Evolutionary conservation across 2,113 vertebrate genomes (phyloP).

Genomic region (Opisthocomus hoazin): DNA sequence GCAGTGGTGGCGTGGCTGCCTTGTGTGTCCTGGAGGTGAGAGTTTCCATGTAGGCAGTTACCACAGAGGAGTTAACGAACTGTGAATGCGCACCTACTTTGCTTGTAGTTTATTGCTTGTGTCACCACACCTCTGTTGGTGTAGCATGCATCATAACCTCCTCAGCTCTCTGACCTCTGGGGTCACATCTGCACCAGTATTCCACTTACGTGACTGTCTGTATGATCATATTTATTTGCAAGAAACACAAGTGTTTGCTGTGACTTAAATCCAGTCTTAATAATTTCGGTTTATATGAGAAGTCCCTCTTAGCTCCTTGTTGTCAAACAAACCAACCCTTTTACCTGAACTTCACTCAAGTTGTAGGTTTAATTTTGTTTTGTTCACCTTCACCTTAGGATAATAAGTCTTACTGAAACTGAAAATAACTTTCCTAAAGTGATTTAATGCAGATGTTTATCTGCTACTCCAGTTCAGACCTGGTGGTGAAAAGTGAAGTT

Average conservation of each 20-base stretch:
- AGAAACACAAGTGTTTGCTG: neutral
- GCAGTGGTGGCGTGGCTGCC: neutral
- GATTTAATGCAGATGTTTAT: neutral
- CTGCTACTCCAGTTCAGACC: neutral
- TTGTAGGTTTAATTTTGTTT: neutral
- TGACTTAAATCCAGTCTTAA: neutral
- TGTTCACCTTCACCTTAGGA: neutral
- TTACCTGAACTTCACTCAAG: neutral
- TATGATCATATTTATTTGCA: neutral
- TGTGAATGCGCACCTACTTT: neutral
- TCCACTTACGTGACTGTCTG: accelerated
- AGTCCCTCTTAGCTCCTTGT: neutral
- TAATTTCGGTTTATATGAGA: neutral
- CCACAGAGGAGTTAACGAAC: neutral
- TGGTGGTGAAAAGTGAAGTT: neutral
- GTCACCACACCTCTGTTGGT: accelerated
- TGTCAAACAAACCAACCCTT: neutral
- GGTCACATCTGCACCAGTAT: neutral
- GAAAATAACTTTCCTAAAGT: neutral
- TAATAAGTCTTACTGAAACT: neutral
- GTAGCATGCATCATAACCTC: neutral
- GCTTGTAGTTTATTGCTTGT: neutral
- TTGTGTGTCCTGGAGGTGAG: neutral
- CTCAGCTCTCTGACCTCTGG: neutral
- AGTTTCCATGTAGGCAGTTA: slow-evolving; percentile 46